Base-by-base conservation (phyloP, 2,113 vertebrate species). In the Cisticola juncidis region DNA sequence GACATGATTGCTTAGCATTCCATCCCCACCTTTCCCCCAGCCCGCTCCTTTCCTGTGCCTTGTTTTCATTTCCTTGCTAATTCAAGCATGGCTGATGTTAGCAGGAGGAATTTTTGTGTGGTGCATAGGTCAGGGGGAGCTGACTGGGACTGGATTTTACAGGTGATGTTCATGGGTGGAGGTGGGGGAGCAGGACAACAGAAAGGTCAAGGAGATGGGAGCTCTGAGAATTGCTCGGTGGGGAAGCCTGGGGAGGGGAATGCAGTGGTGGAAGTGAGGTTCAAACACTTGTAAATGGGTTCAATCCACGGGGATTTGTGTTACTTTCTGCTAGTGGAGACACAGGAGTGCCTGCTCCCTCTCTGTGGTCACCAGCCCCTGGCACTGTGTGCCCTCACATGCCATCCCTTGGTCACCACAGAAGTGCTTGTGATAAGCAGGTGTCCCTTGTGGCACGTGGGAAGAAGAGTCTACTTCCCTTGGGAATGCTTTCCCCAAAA, bases 31-130 rank as follows among this genome's bases (percentile, higher is more conserved):
- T 73, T 77, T 77, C 66, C 62, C 51, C 44, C 68, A 90, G 73
- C 64, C 47, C 1, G 4, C 58, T 66, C 31, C 58, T 84, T 95
- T 70, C 69, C 65, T 66, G 69, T n/a, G 89, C 15, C 71, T 77
- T 94, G 74, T 95, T 95, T 94, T 94, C 50, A 85, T 95, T 92
- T 92, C 81, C 83, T 87, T 92, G 69, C 65, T 92, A 81, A 91
- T 73, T 86, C 89, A 89, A 87, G 83, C 70, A 36, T 88, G 40
- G 47, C 83, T 89, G 81, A 92, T 72, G 86, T 72, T 66, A 71
- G 84, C 54, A 42, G 29, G 65, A 94, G 78, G 81, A 85, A 42
- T 73, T 69, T 81, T 16, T 71, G 47, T 33, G 25, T 8, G 42
- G 90, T 81, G 57, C 64, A 56, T 14, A 84, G 62, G 44, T 68